Conservation (phyloP, 2,113 vertebrate genomes). For the Salminus brasiliensis region DNA sequence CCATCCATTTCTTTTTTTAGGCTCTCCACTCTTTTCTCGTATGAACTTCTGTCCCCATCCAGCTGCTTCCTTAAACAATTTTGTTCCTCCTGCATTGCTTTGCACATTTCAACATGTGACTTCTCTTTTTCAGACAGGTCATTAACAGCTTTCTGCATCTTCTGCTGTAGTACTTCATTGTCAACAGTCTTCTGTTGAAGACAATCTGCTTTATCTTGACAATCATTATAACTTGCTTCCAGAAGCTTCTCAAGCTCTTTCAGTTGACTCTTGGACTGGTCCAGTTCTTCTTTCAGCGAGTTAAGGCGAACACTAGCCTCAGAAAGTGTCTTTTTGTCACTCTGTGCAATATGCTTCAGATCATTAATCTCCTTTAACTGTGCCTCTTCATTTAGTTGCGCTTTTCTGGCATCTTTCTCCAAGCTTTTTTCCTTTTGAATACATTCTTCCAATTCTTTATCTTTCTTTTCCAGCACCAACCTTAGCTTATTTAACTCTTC, state of each 20-base stretch:
- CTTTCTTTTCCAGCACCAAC: conserved; percentile 81
- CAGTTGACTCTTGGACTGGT: conserved; percentile 70
- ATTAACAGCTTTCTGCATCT: conserved; percentile 73
- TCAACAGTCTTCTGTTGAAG: conserved; percentile 62
- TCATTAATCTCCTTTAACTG: conserved; percentile 78
- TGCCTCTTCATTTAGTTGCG: conserved; percentile 68
- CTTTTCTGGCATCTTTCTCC: conserved; percentile 72
- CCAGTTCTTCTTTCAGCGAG: conserved; percentile 72
- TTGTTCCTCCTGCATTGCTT: conserved; percentile 73
- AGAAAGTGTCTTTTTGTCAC: conserved; percentile 73
- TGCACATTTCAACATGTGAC: conserved; percentile 67
- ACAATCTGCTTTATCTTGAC: conserved; percentile 70
- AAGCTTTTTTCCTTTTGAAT: conserved; percentile 69
- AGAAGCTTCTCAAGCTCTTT: conserved; percentile 72
- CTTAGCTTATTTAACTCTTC: conserved; percentile 83
- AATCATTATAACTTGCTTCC: conserved; percentile 72
- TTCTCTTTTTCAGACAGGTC: conserved; percentile 78
- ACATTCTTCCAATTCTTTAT: conserved; percentile 76
- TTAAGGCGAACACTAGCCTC: conserved; percentile 65
- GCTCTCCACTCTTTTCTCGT: conserved; percentile 75
- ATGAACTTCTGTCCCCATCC: conserved; percentile 74
- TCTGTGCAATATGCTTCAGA: conserved; percentile 74
- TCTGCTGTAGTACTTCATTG: conserved; percentile 62
- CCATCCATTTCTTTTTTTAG: conserved; percentile 80
- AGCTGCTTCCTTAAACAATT: conserved; percentile 73